A percentile compares a stretch with the other conserved stretches of the same genome.
Evolutionary conservation across 2,888 invertebrate genomes (phyloP).

Genomic region (Smittia sp.): DNA sequence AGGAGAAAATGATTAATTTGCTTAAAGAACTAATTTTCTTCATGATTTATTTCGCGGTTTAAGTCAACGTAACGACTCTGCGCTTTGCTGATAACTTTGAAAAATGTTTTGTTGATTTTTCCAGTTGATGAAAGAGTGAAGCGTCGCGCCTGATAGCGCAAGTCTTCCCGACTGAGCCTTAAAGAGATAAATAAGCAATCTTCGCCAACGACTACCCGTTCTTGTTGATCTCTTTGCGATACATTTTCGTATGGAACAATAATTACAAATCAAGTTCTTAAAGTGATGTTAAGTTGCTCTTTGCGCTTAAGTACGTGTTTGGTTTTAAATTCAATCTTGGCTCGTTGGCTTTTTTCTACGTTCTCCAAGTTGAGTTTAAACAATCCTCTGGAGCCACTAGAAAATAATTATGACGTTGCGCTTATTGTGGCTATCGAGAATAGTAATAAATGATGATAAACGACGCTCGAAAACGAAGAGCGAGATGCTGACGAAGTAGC

Average conservation of each 20-base stretch:
- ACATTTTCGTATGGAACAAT: not conserved
- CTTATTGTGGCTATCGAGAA: conserved; percentile 28
- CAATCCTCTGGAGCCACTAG: conserved; percentile 34
- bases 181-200: not conserved
- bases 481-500: conserved; percentile 39
- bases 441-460: conserved; percentile 41
- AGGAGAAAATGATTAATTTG: conserved; percentile 23
- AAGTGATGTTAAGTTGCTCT: not conserved
- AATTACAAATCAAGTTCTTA: conserved; percentile 14
- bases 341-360: not conserved
- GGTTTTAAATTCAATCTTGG: conserved; percentile 6
- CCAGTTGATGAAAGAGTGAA: not conserved
- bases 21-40: conserved; percentile 33
- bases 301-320: conserved; percentile 18
- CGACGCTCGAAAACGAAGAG: conserved; percentile 25
- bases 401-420: conserved; percentile 40
- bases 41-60: conserved; percentile 32
- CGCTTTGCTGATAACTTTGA: conserved; percentile 1
- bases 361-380: conserved; percentile 28
- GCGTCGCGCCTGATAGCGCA: not conserved
- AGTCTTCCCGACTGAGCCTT: not conserved
- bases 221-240: not conserved
- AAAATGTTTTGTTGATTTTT: not conserved
- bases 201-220: not conserved
- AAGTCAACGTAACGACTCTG: conserved; percentile 1